phyloP scores from a whole-genome alignment of 2,888 invertebrate species.

The Mythimna vitellina region DNA sequence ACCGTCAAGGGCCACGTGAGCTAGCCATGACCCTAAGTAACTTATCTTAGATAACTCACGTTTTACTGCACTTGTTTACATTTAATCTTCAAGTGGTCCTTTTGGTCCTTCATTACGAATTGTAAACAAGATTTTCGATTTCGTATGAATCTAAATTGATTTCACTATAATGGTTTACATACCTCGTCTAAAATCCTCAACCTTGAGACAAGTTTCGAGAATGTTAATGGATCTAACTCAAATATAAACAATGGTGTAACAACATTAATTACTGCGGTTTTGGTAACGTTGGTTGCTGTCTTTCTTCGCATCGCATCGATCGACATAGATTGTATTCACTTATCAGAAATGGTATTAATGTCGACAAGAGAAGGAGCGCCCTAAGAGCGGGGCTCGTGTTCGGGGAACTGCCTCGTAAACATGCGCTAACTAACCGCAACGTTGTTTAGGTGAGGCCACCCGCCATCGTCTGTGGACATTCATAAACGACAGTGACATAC shows the following conservation, averaged over 20 bases:
- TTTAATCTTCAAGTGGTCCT: slow-evolving; percentile 18
- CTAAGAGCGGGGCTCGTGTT: slow-evolving; percentile 33
- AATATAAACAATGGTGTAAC: slow-evolving; percentile 41
- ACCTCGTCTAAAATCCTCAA: slow-evolving; percentile 30
- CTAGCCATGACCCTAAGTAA: slow-evolving; percentile 8
- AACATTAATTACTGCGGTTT: slow-evolving; percentile 37
- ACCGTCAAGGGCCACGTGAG: slow-evolving; percentile 16
- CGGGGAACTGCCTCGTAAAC: slow-evolving; percentile 52
- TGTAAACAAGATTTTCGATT: background rate
- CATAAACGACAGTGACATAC: background rate
- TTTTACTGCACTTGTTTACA: slow-evolving; percentile 16
- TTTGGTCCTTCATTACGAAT: background rate
- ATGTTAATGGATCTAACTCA: slow-evolving; percentile 42
- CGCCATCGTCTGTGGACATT: slow-evolving; percentile 5
- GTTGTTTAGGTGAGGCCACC: slow-evolving; percentile 20
- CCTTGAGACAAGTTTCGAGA: slow-evolving; percentile 46
- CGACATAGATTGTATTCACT: slow-evolving; percentile 50
- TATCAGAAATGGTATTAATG: slow-evolving; percentile 54
- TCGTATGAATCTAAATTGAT: background rate
- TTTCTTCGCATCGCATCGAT: slow-evolving; percentile 26
- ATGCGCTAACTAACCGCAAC: slow-evolving; percentile 31
- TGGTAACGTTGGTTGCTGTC: slow-evolving; percentile 2
- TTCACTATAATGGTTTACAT: slow-evolving; percentile 10
- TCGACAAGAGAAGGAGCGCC: slow-evolving; percentile 53
- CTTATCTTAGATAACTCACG: slow-evolving; percentile 4